Conservation (phyloP, 2,888 invertebrate species). For the Synergus gifuensis region DNA sequence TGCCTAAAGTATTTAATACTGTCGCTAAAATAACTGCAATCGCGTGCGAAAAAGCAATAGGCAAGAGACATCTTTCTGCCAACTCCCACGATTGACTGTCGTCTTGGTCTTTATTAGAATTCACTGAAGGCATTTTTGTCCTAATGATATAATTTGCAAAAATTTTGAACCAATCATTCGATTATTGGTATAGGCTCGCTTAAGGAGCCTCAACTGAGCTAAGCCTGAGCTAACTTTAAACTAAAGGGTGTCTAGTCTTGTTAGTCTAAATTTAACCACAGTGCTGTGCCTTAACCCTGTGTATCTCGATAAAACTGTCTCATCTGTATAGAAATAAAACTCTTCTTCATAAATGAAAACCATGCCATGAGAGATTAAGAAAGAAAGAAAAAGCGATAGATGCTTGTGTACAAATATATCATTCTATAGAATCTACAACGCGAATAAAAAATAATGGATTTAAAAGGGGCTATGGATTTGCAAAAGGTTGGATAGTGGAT, state of each 20-base stretch:
- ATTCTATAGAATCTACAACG: background rate
- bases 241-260: constrained; percentile 73
- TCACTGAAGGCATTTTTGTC: constrained; percentile 66
- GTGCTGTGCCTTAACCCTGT: constrained; percentile 67
- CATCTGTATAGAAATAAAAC: constrained; percentile 47
- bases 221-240: constrained; percentile 76
- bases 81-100: constrained; percentile 81
- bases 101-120: constrained; percentile 71
- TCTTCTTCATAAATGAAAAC: constrained; percentile 35
- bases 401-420: constrained; percentile 8
- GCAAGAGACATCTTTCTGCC: constrained; percentile 86
- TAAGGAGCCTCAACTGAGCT: constrained; percentile 68
- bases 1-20: constrained; percentile 84
- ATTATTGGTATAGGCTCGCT: constrained; percentile 57
- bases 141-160: constrained; percentile 50
- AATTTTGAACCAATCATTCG: constrained; percentile 61
- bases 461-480: background rate
- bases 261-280: constrained; percentile 73
- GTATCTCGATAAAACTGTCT: constrained; percentile 65
- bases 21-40: constrained; percentile 87
- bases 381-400: constrained; percentile 41
- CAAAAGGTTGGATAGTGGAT: background rate
- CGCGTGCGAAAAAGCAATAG: constrained; percentile 89
- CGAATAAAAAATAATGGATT: background rate
- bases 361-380: constrained; percentile 43